Base-by-base conservation (phyloP, 92 coral and sea anemone genomes). In the Scolanthus callimorphus region DNA sequence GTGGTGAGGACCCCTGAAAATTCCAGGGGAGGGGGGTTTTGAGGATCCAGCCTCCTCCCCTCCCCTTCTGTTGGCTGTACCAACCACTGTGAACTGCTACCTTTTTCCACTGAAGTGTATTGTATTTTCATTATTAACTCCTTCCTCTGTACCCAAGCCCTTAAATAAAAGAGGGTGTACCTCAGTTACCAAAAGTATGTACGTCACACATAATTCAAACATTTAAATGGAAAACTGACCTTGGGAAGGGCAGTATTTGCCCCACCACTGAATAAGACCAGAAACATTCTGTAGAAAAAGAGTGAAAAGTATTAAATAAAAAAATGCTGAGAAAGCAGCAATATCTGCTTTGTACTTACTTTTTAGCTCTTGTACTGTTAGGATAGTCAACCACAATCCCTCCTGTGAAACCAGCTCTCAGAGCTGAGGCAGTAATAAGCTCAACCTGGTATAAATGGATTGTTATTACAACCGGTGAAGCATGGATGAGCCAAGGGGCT, bases 341-440 rank as follows among this genome's bases (percentile, higher is more conserved):
- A 6, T 6, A 15, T 34, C 41, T 34, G 41, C 41, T 34, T 34
- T 6, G 41, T 34, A 13, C 95, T 76, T 49, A 86, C 95, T 91
- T 91, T 73, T 91, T 91, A 9, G 97, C 97, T 61, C 95, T 67
- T 17, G 96, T 88, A 54, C 97, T 91, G 83, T 91, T 91, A 0
- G 97, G 97, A 37, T 81, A 91, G 57, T 91, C 97, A 12, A 91
- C 92, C 1, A 91, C 97, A 29, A 91, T 59, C 0, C 97, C 97
- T 12, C 97, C 97, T 27, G 97, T 91, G 43, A 91, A 91, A 1
- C 97, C 97, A 12, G 97, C 96, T 64, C 76, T 91, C 97, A 91
- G 87, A 31, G 97, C 97, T 48, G 87, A 96, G 19, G 86, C 69
- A 11, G 97, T 91, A 25, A 91, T 89, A 2, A 91, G 62, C 49